phyloP scores from a whole-genome alignment of 2,888 invertebrate species.

The Nomada ruficornis region DNA sequence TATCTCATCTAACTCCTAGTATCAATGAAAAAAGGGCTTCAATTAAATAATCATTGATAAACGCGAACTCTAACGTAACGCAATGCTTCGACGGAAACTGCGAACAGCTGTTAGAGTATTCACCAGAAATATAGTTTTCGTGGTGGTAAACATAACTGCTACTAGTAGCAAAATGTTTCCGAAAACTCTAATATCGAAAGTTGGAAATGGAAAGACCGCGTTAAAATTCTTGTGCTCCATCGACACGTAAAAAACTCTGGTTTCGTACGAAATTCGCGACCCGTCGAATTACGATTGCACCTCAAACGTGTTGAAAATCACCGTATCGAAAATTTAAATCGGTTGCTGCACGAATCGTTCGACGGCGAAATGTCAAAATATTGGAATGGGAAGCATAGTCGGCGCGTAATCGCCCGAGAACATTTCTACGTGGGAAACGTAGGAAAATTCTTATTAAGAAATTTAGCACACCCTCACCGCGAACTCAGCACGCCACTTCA shows the following conservation, averaged over 20 bases:
- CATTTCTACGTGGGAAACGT: constrained; percentile 26
- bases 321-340: constrained; percentile 29
- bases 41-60: background rate
- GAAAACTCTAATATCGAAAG: background rate
- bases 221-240: background rate
- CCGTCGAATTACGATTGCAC: background rate
- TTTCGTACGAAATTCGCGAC: background rate
- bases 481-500: constrained; percentile 13
- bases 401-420: constrained; percentile 20
- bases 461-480: constrained; percentile 7
- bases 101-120: background rate
- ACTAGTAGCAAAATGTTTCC: too few species aligned
- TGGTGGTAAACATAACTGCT: background rate
- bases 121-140: background rate
- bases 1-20: too few species aligned
- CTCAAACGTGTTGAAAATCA: background rate
- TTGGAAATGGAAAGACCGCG: background rate
- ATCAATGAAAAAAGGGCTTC: too few species aligned
- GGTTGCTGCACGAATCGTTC: constrained; percentile 5
- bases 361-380: constrained; percentile 8
- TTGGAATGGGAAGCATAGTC: constrained; percentile 24
- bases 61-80: background rate
- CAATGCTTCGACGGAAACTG: background rate
- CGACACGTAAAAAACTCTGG: background rate
- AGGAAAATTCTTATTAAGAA: constrained; percentile 25